Base-by-base conservation (phyloP, 2,888 invertebrate genomes). In the Caenorhabditis becei region DNA sequence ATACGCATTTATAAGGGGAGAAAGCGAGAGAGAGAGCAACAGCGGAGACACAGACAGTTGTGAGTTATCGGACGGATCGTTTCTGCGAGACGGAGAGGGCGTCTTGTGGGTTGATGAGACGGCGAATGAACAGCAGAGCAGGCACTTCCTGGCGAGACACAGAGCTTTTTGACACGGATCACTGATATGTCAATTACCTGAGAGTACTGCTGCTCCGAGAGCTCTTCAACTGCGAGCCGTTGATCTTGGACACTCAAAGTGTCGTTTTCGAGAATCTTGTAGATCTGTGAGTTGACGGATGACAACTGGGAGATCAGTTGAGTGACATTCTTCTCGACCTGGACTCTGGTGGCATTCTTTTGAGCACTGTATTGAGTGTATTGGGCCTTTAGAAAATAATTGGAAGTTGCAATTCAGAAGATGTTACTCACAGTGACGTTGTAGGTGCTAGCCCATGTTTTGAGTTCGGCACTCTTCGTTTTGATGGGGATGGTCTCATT, bases 241-340 rank as follows among this genome's bases (percentile, higher is more conserved):
- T 75, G 74, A 32, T 66, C 66, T 59, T 59, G 32, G 28, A 63
- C 35, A 37, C 77, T 70, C 63, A 77, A 37, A 11, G 51, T 47
- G 53, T 32, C 20, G 32, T 77, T 69, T 23, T 69, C 62, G 54
- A 69, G 56, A 11, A 70, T 69, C 28, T 69, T 69, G 20, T n/a
- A 41, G 18, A 77, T 16, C 37, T 69, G 62, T 26, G 47, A 35
- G 28, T 70, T 77, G 47, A 63, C 62, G 3, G 37, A 16, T 26
- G 62, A 69, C 11, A 77, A 37, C 35, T 69, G 37, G 14, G 61
- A 56, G 2, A 77, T 69, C 54, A 77, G 16, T 44, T 56, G 59
- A 7, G 77, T 77, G 41, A 77, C 58, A 20, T 77, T 77, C 18
- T 49, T 54, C n/a, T 77, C 58, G 47, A 69, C 62, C 35, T 77